Base-by-base conservation (phyloP, 1,140 invertebrate species). In the Eulimnadia texana region DNA sequence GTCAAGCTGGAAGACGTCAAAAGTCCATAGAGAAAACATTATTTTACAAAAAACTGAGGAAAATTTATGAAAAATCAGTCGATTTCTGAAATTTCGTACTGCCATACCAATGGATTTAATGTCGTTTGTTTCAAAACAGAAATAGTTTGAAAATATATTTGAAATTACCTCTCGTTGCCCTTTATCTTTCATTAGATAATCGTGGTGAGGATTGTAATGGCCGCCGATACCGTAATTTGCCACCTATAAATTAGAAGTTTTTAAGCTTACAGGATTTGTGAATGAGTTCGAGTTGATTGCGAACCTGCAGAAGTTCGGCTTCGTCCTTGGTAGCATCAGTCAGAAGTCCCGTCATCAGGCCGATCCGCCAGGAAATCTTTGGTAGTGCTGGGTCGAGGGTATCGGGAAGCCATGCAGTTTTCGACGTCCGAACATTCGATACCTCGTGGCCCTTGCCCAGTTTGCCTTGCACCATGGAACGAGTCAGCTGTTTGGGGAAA, bases 121-220 rank as follows among this genome's bases (percentile, higher is more conserved):
- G n/a, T n/a, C n/a, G n/a, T n/a, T n/a, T n/a, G n/a, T n/a, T n/a
- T n/a, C n/a, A 19, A 58, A n/a, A 20, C 42, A 24, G 22, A 22
- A 23, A 60, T 23, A 51, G 47, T 23, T 19, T 23, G 0, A 50
- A 63, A n/a, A 24, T 71, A 71, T 19, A 63, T 11, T 23, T 19
- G 13, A 16, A 25, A 0, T n/a, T 62, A 27, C 49, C 61, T 64
- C 70, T 65, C 59, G 71, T 63, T 33, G 70, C 65, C 27, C 65
- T 63, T 69, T 70, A 57, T 72, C 72, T 13, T 68, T 68, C 47
- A 74, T 67, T 1, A 76, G 61, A 53, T 73, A 82, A 68, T 84
- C 82, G 72, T 76, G 80, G 68, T 84, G 82, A 16, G 82, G 82
- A 64, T 79, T 79, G 69, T 84, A 84, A 67, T 84, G 81, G 3